Evolutionary conservation across 2,797 vertebrate genomes (phyloP), one percentile per base, ranked within the genome.

Genomic region (Sternarchorhynchus goeldii): DNA sequence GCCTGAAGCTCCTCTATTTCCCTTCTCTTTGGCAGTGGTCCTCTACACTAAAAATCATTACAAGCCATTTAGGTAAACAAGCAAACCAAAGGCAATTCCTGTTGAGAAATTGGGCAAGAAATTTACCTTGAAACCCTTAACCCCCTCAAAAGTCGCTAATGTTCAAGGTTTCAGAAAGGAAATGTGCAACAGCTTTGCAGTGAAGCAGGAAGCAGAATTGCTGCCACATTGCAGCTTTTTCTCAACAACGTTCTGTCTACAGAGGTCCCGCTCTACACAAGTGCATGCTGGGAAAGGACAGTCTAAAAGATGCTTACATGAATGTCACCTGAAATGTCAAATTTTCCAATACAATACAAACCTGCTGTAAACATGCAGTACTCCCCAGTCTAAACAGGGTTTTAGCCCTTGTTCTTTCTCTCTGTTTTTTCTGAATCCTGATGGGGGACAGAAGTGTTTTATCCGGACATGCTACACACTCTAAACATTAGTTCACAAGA

Each of bases 101-200:
- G 86, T 82, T n/a, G 66, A 64, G 88, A 89, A 93, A 93, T 84
- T 87, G 88, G 85, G 83, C 87, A 60, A 92, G 89, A 92, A 90
- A 90, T 91, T 78, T 82, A 82, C 81, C 86, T 84, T 25, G 62
- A 62, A 63, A 59, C 69, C 69, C 53, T 58, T 64, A 21, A 76
- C 29, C 53, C 81, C 64, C 73, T 83, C 78, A 84, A 76, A 73
- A 84, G 73, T 77, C 25, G 59, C 68, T 5, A 79, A 84, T 82
- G 72, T 87, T 90, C 70, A 71, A 67, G 71, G 84, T 82, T 84
- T 83, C 82, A 65, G 74, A 84, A 86, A 82, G 86, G 86, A 91
- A 89, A 86, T 72, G 53, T 82, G 85, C 83, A 58, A 12, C 78
- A 81, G 74, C 69, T 74, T 83, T 80, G 82, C 78, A 62, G 57